These are phyloP conservation scores for Hippolais icterina DNA, from an alignment of 2,113 vertebrate species.

Conservation along the genomic window DNA sequence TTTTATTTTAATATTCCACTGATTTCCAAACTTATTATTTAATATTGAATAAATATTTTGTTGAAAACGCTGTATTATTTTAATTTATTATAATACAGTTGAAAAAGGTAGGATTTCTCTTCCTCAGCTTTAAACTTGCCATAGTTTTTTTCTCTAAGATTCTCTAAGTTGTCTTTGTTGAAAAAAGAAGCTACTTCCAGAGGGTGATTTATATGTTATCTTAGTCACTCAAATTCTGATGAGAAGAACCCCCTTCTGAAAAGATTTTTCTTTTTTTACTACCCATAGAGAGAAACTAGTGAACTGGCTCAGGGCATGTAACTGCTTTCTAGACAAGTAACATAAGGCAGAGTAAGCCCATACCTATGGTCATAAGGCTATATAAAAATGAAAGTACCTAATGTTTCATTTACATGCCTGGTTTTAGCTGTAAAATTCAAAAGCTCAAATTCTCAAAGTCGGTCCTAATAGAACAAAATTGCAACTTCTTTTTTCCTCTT, in stretches of 20 bases:
- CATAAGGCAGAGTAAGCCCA: not conserved
- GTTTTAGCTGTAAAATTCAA: not conserved
- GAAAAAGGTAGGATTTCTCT: fast-evolving
- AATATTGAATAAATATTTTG: not conserved
- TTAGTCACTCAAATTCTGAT: not conserved
- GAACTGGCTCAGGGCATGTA: not conserved
- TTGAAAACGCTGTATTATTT: fast-evolving
- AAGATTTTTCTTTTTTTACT: not conserved
- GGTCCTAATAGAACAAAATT: not conserved
- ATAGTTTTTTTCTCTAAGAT: not conserved
- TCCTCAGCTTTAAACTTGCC: not conserved
- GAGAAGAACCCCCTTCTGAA: fast-evolving
- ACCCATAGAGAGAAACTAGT: not conserved
- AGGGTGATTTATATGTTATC: not conserved
- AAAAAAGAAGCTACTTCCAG: not conserved
- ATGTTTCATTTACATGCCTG: not conserved
- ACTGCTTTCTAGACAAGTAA: not conserved
- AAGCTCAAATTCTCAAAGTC: not conserved
- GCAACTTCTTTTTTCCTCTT: not conserved
- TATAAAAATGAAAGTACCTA: not conserved
- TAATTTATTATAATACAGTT: not conserved
- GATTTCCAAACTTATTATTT: not conserved
- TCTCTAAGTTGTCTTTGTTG: not conserved
- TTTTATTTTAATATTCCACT: not conserved
- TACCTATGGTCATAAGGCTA: not conserved